Evolutionary conservation across 2,113 vertebrate species (phyloP).

Genomic region (Chelonoidis abingdonii): DNA sequence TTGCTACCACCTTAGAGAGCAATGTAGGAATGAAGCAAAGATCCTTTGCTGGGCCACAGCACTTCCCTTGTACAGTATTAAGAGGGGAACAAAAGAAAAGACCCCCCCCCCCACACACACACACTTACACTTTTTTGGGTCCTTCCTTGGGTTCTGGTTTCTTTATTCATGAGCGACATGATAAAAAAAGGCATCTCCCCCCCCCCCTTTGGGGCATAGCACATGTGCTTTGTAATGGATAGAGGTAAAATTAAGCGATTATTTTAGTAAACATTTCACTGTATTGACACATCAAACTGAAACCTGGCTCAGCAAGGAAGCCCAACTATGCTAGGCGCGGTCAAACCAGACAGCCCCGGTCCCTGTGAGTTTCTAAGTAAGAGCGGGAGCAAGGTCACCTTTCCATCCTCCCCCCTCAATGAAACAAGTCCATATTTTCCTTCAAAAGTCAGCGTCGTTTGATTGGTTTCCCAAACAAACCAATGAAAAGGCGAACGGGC

Average conservation of each 20-base stretch:
- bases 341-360: too few species aligned
- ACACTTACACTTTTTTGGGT: background rate
- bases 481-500: background rate
- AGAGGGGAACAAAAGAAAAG: too few species aligned
- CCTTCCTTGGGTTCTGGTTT: background rate
- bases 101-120: too few species aligned
- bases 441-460: background rate
- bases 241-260: background rate
- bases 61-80: background rate
- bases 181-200: too few species aligned
- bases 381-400: background rate
- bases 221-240: background rate
- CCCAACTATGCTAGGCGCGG: too few species aligned
- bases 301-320: background rate
- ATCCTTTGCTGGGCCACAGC: background rate
- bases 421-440: background rate
- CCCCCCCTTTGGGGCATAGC: too few species aligned
- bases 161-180: too few species aligned
- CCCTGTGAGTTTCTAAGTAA: too few species aligned
- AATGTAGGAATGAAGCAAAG: background rate
- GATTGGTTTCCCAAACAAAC: background rate
- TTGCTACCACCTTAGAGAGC: background rate
- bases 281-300: too few species aligned
- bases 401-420: too few species aligned
- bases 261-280: background rate